These are phyloP conservation scores for Aphyosemion australe DNA, from an alignment of 2,113 vertebrate species.

Conservation along the genomic window DNA sequence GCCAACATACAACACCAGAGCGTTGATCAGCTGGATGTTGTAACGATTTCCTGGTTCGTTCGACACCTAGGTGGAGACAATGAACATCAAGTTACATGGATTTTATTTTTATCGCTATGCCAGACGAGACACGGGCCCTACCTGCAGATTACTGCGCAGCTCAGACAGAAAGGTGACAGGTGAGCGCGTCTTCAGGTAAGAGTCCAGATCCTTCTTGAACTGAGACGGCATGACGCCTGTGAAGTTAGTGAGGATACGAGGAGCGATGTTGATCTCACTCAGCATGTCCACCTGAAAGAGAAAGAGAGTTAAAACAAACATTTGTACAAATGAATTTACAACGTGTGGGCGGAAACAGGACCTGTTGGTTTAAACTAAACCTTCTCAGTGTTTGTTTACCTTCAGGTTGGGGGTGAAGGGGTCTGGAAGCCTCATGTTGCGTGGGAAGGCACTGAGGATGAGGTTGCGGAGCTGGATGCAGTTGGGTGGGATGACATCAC, in stretches of 20 bases:
- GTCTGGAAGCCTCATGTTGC: slow-evolving; percentile 99
- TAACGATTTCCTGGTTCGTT: slow-evolving; percentile 98
- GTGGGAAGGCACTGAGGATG: slow-evolving; percentile 99
- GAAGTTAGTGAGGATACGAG: slow-evolving; percentile 98
- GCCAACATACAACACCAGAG: slow-evolving; percentile 96
- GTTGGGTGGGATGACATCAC: slow-evolving; percentile 98
- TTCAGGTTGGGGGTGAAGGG: slow-evolving; percentile 98
- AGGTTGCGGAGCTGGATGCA: slow-evolving; percentile 99
- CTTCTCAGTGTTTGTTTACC: slow-evolving; percentile 71
- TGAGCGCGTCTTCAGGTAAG: slow-evolving; percentile 98
- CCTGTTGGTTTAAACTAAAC: not conserved
- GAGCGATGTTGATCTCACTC: slow-evolving; percentile 98
- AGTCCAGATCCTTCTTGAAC: slow-evolving; percentile 99
- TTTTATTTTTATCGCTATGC: too few relatives aligned
- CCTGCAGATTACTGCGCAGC: slow-evolving; percentile 97
- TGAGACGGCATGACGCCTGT: slow-evolving; percentile 98
- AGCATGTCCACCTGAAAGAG: slow-evolving; percentile 93
- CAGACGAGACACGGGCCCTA: slow-evolving; percentile 30
- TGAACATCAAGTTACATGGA: not conserved
- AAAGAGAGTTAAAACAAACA: not conserved
- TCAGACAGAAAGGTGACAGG: slow-evolving; percentile 97
- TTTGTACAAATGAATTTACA: not conserved
- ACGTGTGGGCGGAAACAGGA: not conserved
- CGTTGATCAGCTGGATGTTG: slow-evolving; percentile 99
- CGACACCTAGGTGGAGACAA: slow-evolving; percentile 83